Conservation (phyloP, 2,113 vertebrate species). For the Orthonyx spaldingii region DNA sequence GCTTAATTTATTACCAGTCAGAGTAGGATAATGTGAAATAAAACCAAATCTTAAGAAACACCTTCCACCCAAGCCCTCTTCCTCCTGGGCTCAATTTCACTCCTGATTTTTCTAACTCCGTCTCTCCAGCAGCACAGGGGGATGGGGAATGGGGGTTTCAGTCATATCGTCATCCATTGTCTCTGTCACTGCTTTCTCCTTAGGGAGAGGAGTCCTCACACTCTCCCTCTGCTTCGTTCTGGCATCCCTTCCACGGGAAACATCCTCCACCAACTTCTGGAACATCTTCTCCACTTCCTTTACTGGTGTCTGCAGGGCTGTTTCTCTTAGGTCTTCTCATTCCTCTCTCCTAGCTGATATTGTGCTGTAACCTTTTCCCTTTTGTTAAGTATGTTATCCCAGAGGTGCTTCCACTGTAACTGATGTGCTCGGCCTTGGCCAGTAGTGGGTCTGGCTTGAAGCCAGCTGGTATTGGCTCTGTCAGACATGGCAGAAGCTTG, state of each 20-base stretch:
- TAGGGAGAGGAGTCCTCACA: not conserved
- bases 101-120: not conserved
- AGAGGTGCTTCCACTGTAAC: not conserved
- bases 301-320: not conserved
- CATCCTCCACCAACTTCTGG: not conserved
- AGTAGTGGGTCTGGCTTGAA: not conserved
- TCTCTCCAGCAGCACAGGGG: not conserved
- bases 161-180: not conserved
- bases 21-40: not conserved
- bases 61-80: not conserved
- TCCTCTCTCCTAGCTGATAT: not conserved
- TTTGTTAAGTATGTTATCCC: not conserved
- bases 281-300: not conserved
- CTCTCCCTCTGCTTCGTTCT: not conserved
- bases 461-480: not conserved
- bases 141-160: not conserved
- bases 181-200: not conserved
- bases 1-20: not conserved
- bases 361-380: not conserved
- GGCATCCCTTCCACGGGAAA: not conserved
- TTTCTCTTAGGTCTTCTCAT: not conserved
- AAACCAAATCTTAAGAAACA: not conserved
- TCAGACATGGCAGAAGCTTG: fast-evolving
- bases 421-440: not conserved
- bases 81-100: not conserved